These are phyloP conservation scores for Thelohanellus kitauei DNA, from an alignment of 30 jellyfish, hydroid and myxozoan species.

Conservation along the genomic window DNA sequence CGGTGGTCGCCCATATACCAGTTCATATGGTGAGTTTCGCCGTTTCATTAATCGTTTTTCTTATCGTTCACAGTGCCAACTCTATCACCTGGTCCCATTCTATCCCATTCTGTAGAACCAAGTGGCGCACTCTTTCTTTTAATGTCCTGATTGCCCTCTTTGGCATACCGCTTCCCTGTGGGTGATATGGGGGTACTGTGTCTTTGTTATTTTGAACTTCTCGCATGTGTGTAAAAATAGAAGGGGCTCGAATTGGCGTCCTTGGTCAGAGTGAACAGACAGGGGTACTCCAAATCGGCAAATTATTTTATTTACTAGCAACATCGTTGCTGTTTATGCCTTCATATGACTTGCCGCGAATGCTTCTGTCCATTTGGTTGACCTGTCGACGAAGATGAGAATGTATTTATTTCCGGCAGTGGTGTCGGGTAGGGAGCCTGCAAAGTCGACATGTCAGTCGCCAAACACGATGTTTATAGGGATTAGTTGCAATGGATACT, in stretches of 20 bases:
- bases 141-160: no score
- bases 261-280: constrained; percentile 9
- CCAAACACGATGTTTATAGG: constrained; percentile 19
- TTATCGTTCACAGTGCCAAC: constrained; percentile 12
- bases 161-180: constrained; percentile 13
- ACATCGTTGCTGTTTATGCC: constrained; percentile 5
- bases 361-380: constrained; percentile 27
- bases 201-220: constrained; percentile 4
- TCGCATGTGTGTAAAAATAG: constrained; percentile 13
- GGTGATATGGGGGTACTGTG: constrained; percentile 17
- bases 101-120: no score
- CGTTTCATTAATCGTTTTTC: constrained; percentile 14
- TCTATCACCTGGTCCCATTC: constrained; percentile 22
- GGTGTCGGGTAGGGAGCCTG: constrained; percentile 21
- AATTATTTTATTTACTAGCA: constrained; percentile 13
- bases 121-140: no score
- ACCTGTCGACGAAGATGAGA: constrained; percentile 16
- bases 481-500: constrained; percentile 16
- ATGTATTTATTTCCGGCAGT: constrained; percentile 12
- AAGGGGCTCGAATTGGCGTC: constrained; percentile 9
- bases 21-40: constrained; percentile 18
- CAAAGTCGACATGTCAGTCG: constrained; percentile 8
- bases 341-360: constrained; percentile 5
- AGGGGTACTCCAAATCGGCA: constrained; percentile 19
- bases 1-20: constrained; percentile 26